Conservation (phyloP, 2,113 vertebrate genomes). For the Edolisoma coerulescens region DNA sequence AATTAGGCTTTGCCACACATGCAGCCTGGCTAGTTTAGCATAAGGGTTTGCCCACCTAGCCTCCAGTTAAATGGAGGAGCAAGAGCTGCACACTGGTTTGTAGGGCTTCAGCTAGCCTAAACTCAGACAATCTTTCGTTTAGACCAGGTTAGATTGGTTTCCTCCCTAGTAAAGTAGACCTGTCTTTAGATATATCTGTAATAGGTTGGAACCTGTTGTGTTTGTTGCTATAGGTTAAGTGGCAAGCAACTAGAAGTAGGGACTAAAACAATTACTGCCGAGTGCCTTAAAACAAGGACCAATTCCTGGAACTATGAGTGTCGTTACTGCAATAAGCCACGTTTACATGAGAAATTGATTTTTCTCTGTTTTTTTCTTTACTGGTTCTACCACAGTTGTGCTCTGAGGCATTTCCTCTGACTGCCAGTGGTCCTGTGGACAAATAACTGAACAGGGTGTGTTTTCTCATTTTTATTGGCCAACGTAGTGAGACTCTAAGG, state of each 20-base stretch:
- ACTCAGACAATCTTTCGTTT: neutral
- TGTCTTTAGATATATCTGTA: neutral
- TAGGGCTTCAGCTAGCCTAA: neutral
- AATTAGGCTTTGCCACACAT: neutral
- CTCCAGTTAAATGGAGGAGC: neutral
- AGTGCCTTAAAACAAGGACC: neutral
- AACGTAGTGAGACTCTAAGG: neutral
- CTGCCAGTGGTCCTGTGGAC: neutral
- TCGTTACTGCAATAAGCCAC: neutral
- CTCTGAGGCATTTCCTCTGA: conserved; percentile 30
- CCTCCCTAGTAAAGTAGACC: neutral
- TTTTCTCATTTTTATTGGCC: neutral
- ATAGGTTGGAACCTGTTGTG: neutral
- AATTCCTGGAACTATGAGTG: neutral
- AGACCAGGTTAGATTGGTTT: neutral
- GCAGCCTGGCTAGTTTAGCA: conserved; percentile 7
- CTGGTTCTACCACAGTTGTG: neutral
- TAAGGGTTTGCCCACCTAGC: neutral
- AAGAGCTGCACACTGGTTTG: neutral
- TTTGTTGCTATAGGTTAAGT: neutral
- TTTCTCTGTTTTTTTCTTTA: neutral
- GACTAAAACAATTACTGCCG: neutral
- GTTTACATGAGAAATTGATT: conserved; percentile 50
- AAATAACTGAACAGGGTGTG: neutral
- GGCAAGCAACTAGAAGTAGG: neutral